Percentiles rank a stretch among this genome's conserved stretches.
These are phyloP conservation scores for Mycetomoellerius zeteki DNA, from an alignment of 1,140 invertebrate genomes.

Conservation along the genomic window DNA sequence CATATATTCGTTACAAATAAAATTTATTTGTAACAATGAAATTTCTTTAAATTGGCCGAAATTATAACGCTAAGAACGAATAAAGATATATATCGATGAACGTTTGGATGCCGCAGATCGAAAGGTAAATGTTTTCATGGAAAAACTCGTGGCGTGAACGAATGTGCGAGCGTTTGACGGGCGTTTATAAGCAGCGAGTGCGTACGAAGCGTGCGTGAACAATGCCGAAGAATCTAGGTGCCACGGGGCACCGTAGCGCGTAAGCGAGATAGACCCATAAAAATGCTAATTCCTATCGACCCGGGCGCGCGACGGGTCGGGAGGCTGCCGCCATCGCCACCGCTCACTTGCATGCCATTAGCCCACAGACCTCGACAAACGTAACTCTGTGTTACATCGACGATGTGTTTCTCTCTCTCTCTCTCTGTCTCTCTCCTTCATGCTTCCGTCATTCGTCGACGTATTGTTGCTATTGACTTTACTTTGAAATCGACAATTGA, in stretches of 20 bases:
- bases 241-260: conserved; percentile 78
- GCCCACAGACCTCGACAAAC: conserved; percentile 86
- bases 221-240: conserved; percentile 81
- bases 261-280: conserved; percentile 87
- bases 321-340: conserved; percentile 74
- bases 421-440: background rate
- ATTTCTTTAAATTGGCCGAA: background rate
- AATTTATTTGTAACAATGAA: background rate
- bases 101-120: background rate
- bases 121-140: conserved; percentile 19
- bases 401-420: conserved; percentile 19
- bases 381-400: conserved; percentile 68
- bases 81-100: background rate
- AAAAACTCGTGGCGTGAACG: conserved; percentile 44
- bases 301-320: conserved; percentile 69
- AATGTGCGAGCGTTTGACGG: conserved; percentile 39
- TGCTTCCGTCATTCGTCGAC: background rate
- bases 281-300: conserved; percentile 87
- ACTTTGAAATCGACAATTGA: conserved; percentile 1
- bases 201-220: conserved; percentile 76
- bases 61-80: background rate
- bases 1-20: background rate
- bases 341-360: conserved; percentile 86
- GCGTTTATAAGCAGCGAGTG: conserved; percentile 26
- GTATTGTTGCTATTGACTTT: background rate